Base-by-base conservation (phyloP, 1,140 invertebrate species). In the Melitaea cinxia region DNA sequence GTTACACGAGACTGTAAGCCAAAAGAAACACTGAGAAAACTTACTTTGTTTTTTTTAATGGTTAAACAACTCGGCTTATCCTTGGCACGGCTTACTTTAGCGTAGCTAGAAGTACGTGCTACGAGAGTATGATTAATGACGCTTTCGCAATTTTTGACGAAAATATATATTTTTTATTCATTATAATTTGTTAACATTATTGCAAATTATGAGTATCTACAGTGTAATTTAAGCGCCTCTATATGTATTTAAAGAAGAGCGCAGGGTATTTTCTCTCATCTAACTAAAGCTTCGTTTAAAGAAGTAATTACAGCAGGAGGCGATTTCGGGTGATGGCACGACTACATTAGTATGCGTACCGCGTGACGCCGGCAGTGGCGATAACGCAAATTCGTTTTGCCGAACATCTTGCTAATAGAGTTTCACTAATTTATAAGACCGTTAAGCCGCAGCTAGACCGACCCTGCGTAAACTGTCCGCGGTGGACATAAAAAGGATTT, bases 391-490 rank as follows among this genome's bases (percentile, higher is more conserved):
- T 89, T 91, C 88, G 85, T 87, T 89, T 89, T 79, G 78, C 77
- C 79, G 81, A 90, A 90, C 88, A 88, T 91, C 84, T 82, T 81
- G 83, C 83, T 91, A 91, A 91, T 91, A 91, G 88, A 91, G 88
- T 91, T 91, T 89, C 85, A 83, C 85, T 91, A 91, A 91, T 91
- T 91, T 91, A 89, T 91, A 88, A 87, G 85, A 70, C 78, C 73
- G 80, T 86, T 84, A 88, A 88, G 85, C 85, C 82, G 39, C 76
- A 73, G 67, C 79, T 72, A 81, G 65, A 78, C 82, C 78, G 80
- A 70, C 75, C 75, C 75, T 73, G 75, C 77, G 81, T 83, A 87
- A 88, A 86, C 80, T 85, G 85, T 88, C 83, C 88, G 82, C 77
- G 73, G 66, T 67, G 67, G 66, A 84, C 78, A 80, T 82, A 88